Conservation (phyloP, 2,888 invertebrate genomes). For the Drosophila aldrichi region DNA sequence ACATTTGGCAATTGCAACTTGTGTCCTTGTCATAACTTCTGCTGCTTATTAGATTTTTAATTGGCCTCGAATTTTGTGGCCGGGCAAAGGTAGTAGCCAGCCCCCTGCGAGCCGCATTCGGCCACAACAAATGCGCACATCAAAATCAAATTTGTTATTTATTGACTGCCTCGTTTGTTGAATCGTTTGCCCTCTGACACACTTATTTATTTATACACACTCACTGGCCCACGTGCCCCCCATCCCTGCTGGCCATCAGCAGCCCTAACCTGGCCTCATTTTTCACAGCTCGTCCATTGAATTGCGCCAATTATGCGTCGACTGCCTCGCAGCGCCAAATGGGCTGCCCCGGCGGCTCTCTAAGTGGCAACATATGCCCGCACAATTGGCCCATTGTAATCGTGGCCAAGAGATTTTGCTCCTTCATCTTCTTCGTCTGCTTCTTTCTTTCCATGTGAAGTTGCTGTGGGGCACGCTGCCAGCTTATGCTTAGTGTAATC, state of each 20-base stretch:
- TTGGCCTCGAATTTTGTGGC: conserved; percentile 55
- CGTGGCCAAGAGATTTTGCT: conserved; percentile 35
- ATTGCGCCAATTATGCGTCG: conserved; percentile 76
- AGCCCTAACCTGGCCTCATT: conserved; percentile 57
- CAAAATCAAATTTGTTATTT: conserved; percentile 75
- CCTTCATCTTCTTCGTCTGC: neutral
- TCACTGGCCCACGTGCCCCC: no score
- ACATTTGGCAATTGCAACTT: conserved; percentile 65
- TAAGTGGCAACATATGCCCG: conserved; percentile 49
- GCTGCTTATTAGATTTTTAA: conserved; percentile 67
- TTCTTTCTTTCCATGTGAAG: neutral
- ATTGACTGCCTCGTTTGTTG: conserved; percentile 39
- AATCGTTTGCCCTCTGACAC: conserved; percentile 25
- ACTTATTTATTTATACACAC: conserved; percentile 72
- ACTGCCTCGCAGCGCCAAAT: conserved; percentile 60
- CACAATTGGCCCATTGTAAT: conserved; percentile 52
- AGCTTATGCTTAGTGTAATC: conserved; percentile 41
- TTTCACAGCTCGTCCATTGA: conserved; percentile 65
- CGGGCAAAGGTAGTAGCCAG: neutral
- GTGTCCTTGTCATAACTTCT: conserved; percentile 57
- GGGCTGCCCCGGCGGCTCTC: neutral
- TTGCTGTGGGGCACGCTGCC: conserved; percentile 35
- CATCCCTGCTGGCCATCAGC: neutral
- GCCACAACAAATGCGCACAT: conserved; percentile 63
- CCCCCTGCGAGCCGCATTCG: conserved; percentile 2